Base-by-base conservation (phyloP, 2,113 vertebrate species). In the Larimichthys polyactis region DNA sequence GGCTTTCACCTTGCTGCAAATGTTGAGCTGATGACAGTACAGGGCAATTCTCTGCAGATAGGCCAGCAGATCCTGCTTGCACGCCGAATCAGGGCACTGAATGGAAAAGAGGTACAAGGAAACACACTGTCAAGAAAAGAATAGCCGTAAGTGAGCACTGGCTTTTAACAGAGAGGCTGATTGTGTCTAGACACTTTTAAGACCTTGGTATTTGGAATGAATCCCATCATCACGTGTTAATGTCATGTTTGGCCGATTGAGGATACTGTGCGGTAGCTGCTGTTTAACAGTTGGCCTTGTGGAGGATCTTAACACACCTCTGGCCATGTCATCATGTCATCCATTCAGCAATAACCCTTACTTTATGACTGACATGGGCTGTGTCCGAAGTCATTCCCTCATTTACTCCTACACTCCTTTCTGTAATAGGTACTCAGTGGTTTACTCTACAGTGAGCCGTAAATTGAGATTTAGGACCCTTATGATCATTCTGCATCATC, bases 1-100 rank as follows among this genome's bases (percentile, higher is more conserved):
- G 0, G 98, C 98, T 87, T 99, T 99, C 88, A 99, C 98, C 91
- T 99, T 99, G 94, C 98, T 99, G 90, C 98, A 99, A 89, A 99
- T 99, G 89, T 99, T 99, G 84, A 99, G 96, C 94, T 99, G 98
- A 88, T 99, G 98, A 92, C 98, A 99, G 89, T 98, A 99, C 29
- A 99, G 95, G 0, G 98, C 98, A 11, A 99, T 99, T 87, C 98
- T 97, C 93, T 99, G 98, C 85, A 99, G 96, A 91, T 99, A 99
- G 54, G 97, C 98, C 72, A 99, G 94, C 60, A 99, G 96, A 93
- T 99, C 98, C 94, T 99, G 97, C 87, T 99, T 99, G 92, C 98
- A 99, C 0, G 97, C 95, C 0, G 98, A 99, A 81, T 99, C 98
- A 0, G 98, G 98, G 90, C 98, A 99, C 98, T 99, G 91, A 2